Conservation (phyloP, 2,113 vertebrate species). For the Jaculus jaculus region DNA sequence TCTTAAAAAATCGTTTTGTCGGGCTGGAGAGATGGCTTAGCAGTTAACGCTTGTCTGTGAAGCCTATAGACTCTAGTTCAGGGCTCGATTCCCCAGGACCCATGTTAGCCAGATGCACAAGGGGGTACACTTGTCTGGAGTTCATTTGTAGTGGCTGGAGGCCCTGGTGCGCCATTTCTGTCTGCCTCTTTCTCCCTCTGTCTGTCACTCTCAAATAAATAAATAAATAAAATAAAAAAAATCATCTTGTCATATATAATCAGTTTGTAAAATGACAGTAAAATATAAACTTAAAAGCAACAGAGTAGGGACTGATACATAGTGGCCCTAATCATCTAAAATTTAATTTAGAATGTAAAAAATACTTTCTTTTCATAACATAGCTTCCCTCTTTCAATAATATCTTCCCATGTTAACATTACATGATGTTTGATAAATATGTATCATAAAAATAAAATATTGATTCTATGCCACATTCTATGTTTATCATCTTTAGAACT, state of each 20-base stretch:
- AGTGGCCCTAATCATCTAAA: neutral
- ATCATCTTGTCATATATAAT: slow-evolving; percentile 8
- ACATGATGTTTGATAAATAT: slow-evolving; percentile 9
- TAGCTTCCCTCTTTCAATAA: neutral
- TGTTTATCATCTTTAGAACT: slow-evolving; percentile 23
- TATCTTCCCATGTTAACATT: neutral
- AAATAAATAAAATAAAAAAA: too few species aligned
- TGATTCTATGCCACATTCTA: neutral
- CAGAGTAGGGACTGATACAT: neutral
- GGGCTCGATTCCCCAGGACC: too few species aligned
- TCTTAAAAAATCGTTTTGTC: too few species aligned
- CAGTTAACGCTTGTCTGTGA: too few species aligned
- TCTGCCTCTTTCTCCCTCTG: too few species aligned
- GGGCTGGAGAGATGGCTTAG: too few species aligned
- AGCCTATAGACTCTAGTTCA: too few species aligned
- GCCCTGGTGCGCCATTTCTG: too few species aligned
- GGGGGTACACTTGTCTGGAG: too few species aligned
- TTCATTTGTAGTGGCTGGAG: too few species aligned
- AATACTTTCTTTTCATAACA: slow-evolving; percentile 1
- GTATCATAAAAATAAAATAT: slow-evolving; percentile 20
- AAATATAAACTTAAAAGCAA: neutral
- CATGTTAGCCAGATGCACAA: too few species aligned
- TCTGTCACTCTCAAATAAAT: too few species aligned
- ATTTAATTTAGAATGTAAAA: neutral
- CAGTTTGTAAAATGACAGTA: neutral